Evolutionary conservation across 2,113 vertebrate genomes (phyloP).

Genomic region (Zosterops japonicus): DNA sequence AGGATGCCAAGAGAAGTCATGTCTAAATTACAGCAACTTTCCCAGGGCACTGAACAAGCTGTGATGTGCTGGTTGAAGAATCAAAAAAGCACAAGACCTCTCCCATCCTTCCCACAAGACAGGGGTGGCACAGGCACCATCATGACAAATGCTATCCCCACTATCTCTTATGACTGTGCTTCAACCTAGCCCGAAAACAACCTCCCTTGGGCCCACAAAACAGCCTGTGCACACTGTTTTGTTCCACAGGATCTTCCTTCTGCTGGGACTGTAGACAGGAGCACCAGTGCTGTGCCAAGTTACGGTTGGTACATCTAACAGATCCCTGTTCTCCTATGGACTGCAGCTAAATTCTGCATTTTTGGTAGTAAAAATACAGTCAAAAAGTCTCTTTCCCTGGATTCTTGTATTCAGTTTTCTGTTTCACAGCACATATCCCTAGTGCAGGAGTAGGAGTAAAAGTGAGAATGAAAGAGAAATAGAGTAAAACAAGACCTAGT

Average conservation of each 20-base stretch:
- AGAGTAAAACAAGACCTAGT: neutral
- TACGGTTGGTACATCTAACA: neutral
- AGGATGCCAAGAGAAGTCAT: neutral
- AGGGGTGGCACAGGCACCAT: neutral
- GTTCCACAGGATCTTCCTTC: neutral
- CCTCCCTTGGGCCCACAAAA: neutral
- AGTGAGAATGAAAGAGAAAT: neutral
- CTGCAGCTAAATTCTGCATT: neutral
- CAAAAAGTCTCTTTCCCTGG: neutral
- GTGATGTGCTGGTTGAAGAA: neutral
- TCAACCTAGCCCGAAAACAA: neutral
- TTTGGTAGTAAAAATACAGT: neutral
- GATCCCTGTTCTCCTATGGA: neutral
- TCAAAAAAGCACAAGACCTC: neutral
- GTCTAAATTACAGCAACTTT: neutral
- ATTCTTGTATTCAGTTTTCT: neutral
- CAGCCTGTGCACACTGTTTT: neutral
- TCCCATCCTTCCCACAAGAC: neutral
- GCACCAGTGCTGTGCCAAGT: fast-evolving
- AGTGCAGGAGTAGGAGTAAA: neutral
- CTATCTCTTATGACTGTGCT: neutral
- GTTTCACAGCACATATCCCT: neutral
- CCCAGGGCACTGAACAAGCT: neutral
- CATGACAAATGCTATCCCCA: neutral
- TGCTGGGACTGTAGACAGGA: neutral